phyloP scores from a whole-genome alignment of 2,797 vertebrate genomes.

The Smutsia gigantea region DNA sequence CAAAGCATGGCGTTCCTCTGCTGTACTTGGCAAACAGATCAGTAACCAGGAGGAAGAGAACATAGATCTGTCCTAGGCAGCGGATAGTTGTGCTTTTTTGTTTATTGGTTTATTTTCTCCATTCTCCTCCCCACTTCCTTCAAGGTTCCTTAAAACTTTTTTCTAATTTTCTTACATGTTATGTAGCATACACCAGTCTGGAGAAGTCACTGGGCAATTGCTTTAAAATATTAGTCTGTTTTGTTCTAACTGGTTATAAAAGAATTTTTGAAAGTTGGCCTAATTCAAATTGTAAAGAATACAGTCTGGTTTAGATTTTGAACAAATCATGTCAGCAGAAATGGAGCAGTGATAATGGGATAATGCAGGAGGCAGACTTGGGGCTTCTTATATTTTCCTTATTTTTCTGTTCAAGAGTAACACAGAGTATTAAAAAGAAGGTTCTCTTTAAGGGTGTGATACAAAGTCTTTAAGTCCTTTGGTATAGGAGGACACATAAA shows the following conservation, averaged over 20 bases:
- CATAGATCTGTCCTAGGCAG: neutral
- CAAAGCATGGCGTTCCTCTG: conserved; percentile 49
- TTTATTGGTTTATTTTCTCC: neutral
- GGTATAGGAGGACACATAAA: conserved; percentile 45
- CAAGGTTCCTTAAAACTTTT: neutral
- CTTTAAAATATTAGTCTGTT: neutral
- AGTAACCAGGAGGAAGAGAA: neutral
- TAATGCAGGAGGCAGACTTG: neutral
- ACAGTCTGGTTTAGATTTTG: conserved; percentile 30
- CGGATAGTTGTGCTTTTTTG: neutral
- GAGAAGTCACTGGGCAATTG: neutral
- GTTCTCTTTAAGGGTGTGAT: conserved; percentile 11
- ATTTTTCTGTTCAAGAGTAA: conserved; percentile 32
- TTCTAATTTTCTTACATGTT: neutral
- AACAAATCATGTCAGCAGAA: conserved; percentile 50
- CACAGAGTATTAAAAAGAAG: neutral
- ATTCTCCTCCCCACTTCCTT: neutral
- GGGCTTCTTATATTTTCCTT: conserved; percentile 26
- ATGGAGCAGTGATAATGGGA: neutral
- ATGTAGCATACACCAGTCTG: neutral
- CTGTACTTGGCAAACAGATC: neutral
- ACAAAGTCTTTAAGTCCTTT: conserved; percentile 17
- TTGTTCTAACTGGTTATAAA: neutral
- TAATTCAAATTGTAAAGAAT: conserved; percentile 45
- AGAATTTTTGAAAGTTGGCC: neutral